phyloP scores from a whole-genome alignment of 2,888 invertebrate genomes.

The Hartigia nigra region DNA sequence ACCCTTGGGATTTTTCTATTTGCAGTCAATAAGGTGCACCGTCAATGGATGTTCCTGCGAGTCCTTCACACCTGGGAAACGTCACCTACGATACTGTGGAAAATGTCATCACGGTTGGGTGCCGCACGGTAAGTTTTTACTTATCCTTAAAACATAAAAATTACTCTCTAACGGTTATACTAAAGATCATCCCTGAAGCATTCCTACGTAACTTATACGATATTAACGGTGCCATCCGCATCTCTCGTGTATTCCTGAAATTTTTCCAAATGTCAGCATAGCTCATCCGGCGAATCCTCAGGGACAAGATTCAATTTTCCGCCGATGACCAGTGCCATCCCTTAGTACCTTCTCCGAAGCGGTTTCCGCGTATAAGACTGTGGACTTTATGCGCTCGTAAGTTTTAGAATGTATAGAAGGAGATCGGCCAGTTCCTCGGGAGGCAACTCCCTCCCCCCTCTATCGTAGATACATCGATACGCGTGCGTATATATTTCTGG shows the following conservation, averaged over 20 bases:
- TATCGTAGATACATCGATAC: neutral
- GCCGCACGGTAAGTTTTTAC: constrained; percentile 74
- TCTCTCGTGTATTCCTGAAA: constrained; percentile 18
- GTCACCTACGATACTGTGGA: constrained; percentile 76
- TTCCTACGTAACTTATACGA: neutral
- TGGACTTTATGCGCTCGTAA: constrained; percentile 62
- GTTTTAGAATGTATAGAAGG: constrained; percentile 48
- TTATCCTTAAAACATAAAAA: neutral
- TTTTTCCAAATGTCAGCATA: constrained; percentile 59
- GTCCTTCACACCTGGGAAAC: constrained; percentile 77
- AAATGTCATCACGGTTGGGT: constrained; percentile 81
- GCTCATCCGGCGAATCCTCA: constrained; percentile 57
- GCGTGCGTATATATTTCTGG: neutral
- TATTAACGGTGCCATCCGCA: neutral
- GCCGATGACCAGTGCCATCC: constrained; percentile 61
- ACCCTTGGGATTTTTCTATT: constrained; percentile 35
- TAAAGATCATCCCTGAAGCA: neutral
- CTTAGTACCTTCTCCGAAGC: constrained; percentile 21
- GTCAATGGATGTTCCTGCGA: constrained; percentile 75
- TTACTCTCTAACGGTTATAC: neutral
- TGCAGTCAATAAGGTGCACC: constrained; percentile 76
- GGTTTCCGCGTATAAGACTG: constrained; percentile 41
- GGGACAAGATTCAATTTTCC: constrained; percentile 66
- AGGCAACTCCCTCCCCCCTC: neutral
- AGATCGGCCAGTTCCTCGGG: neutral